Conservation (phyloP, 2,113 vertebrate genomes). For the Anthoscopus minutus region DNA sequence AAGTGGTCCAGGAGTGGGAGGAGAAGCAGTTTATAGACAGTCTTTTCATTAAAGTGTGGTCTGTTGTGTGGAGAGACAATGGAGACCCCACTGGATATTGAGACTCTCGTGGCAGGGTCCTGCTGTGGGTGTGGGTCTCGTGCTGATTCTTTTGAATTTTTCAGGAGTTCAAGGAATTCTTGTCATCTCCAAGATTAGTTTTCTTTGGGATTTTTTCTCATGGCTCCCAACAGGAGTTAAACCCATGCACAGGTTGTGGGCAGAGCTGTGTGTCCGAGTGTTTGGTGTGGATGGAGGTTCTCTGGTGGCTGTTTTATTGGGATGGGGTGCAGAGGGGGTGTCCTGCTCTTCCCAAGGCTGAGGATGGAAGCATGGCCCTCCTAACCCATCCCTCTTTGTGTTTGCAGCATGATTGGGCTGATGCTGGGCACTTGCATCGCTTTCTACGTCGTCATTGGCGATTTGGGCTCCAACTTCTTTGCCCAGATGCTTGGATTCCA, state of each 20-base stretch:
- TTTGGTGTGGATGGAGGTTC: background rate
- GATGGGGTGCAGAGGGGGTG: background rate
- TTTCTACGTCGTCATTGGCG: slow-evolving; percentile 97
- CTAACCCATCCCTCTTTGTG: background rate
- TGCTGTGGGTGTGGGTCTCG: background rate
- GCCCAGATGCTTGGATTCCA: slow-evolving; percentile 86
- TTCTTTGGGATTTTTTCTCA: background rate
- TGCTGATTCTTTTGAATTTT: background rate
- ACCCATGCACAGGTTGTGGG: rapidly evolving
- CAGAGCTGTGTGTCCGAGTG: rapidly evolving
- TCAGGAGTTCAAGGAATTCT: background rate
- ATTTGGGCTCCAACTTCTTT: slow-evolving; percentile 93
- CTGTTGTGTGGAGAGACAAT: background rate
- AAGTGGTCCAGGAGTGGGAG: background rate
- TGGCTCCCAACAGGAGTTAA: background rate
- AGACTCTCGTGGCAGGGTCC: background rate
- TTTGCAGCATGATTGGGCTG: slow-evolving; percentile 89
- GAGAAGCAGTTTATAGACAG: background rate
- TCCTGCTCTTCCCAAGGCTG: background rate
- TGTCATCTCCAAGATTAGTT: background rate
- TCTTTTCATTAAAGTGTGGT: slow-evolving; percentile 4
- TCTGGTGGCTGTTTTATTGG: background rate
- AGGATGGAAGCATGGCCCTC: background rate
- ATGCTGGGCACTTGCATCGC: slow-evolving; percentile 97
- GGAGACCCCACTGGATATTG: background rate